Evolutionary conservation across 35 echinoderm and acorn worm species (phyloP).

Genomic region (Apostichopus californicus): DNA sequence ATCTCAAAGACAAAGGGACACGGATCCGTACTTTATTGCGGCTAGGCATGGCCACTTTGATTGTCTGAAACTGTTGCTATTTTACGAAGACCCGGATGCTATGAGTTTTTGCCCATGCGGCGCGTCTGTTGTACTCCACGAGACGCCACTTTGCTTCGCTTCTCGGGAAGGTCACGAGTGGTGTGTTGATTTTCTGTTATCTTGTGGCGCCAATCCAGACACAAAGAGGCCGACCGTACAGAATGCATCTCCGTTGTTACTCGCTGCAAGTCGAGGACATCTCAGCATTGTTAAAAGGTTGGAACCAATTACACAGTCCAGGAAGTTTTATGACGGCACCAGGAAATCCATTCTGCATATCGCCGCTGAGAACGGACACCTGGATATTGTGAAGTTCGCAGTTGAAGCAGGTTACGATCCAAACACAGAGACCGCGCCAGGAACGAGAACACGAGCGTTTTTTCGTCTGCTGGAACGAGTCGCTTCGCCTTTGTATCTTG

Average conservation of each 20-base stretch:
- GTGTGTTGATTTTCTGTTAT: constrained; percentile 45
- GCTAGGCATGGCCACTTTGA: constrained; percentile 39
- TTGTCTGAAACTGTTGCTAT: constrained; percentile 32
- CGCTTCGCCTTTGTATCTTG: constrained; percentile 26
- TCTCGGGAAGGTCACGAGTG: constrained; percentile 25
- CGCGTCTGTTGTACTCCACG: background rate
- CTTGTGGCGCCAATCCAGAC: constrained; percentile 46
- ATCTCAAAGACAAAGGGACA: background rate
- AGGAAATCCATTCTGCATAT: constrained; percentile 29
- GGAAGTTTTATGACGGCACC: constrained; percentile 27
- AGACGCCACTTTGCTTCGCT: constrained; percentile 33
- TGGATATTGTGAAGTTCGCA: constrained; percentile 28
- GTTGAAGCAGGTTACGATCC: constrained; percentile 29
- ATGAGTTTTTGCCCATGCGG: constrained; percentile 55
- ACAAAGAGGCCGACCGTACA: background rate
- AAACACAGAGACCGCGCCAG: constrained; percentile 19
- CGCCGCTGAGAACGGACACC: constrained; percentile 40
- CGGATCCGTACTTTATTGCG: constrained; percentile 34
- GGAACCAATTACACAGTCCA: constrained; percentile 7
- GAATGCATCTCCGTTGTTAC: background rate
- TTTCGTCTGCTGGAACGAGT: constrained; percentile 31
- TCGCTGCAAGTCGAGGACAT: constrained; percentile 24
- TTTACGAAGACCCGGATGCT: constrained; percentile 47
- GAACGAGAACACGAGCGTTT: background rate
- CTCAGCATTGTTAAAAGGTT: constrained; percentile 17